These are phyloP conservation scores for Limosa lapponica DNA, from an alignment of 2,797 vertebrate species.

Conservation along the genomic window DNA sequence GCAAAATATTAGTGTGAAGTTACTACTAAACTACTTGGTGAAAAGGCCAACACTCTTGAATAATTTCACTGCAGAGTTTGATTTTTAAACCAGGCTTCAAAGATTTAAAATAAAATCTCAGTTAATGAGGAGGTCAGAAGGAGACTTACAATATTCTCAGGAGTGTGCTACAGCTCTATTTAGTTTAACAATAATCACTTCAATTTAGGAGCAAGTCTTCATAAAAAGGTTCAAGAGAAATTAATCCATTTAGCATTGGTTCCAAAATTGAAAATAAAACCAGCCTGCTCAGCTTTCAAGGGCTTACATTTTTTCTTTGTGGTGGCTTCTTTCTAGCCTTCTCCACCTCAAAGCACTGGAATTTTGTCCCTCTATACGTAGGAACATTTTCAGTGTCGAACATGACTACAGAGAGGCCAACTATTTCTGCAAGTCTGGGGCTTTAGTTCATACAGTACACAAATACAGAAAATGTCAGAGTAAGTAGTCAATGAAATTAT, in stretches of 20 bases:
- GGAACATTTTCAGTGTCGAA: background rate
- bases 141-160: background rate
- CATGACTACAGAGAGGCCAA: background rate
- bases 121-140: slow-evolving; percentile 22
- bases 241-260: slow-evolving; percentile 42
- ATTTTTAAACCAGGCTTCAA: slow-evolving; percentile 50
- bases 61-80: background rate
- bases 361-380: background rate
- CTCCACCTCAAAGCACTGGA: background rate
- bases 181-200: slow-evolving; percentile 57
- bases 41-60: slow-evolving; percentile 16
- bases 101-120: slow-evolving; percentile 39
- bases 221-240: slow-evolving; percentile 47
- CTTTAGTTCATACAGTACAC: background rate
- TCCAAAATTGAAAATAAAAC: slow-evolving; percentile 32
- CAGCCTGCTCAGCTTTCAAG: background rate
- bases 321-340: background rate
- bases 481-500: background rate
- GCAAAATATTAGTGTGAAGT: background rate
- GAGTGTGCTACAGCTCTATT: slow-evolving; percentile 24
- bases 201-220: slow-evolving; percentile 42
- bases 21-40: background rate
- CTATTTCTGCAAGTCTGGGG: background rate
- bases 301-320: background rate
- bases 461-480: background rate